A percentile compares a stretch with the other conserved stretches of the same genome.
Evolutionary conservation across 2,113 vertebrate species (phyloP).

Genomic region (Felis chaus): DNA sequence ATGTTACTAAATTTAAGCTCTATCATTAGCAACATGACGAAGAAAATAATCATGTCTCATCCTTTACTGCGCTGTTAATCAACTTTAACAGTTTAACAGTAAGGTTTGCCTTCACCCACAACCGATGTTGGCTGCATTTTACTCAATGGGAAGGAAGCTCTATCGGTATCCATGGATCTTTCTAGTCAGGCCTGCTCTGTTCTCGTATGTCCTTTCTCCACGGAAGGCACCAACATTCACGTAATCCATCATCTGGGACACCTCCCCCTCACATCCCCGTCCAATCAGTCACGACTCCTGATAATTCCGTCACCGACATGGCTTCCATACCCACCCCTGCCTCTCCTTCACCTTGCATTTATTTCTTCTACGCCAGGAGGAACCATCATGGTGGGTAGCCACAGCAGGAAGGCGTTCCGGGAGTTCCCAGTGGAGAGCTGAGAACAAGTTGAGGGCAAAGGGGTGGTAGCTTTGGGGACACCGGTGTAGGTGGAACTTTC

Average conservation of each 20-base stretch:
- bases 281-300: neutral
- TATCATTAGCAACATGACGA: neutral
- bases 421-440: neutral
- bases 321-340: neutral
- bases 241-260: neutral
- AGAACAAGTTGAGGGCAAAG: neutral
- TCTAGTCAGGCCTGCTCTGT: neutral
- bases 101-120: neutral
- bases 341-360: neutral
- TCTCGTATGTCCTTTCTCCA: neutral
- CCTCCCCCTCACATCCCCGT: neutral
- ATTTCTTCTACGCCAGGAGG: neutral
- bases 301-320: neutral
- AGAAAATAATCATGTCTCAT: conserved; percentile 18
- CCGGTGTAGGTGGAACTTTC: neutral
- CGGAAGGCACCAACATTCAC: neutral
- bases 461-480: neutral
- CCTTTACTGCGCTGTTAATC: conserved; percentile 31
- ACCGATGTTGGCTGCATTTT: neutral
- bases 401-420: neutral
- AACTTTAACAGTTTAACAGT: conserved; percentile 33
- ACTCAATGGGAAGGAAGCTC: neutral
- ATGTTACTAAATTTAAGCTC: conserved; percentile 39
- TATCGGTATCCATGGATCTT: neutral
- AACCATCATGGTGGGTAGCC: rapidly evolving